Conservation (phyloP, 2,797 vertebrate genomes). For the Clarias pachynema region DNA sequence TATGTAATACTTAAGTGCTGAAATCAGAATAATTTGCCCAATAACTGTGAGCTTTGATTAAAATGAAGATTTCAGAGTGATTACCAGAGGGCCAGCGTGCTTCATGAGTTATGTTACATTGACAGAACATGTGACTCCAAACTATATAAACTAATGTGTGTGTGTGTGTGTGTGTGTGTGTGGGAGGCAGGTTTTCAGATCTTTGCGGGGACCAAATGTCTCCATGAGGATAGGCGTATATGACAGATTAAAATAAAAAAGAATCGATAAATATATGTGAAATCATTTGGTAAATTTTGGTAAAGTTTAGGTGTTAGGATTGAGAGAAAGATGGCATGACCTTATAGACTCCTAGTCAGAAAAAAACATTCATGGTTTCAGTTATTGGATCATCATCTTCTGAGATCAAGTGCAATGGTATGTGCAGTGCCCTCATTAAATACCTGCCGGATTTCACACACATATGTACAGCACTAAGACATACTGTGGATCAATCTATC, state of each 20-base stretch:
- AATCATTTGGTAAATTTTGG: background rate
- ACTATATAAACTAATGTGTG: background rate
- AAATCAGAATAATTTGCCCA: background rate
- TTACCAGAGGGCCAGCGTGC: background rate
- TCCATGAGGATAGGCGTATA: background rate
- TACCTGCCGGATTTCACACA: constrained; percentile 11
- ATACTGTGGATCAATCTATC: constrained; percentile 25
- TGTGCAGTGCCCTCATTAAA: background rate
- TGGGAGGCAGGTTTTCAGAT: background rate
- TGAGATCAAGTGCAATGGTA: background rate
- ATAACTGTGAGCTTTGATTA: background rate
- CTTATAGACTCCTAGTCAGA: background rate
- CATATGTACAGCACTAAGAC: background rate
- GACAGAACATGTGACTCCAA: background rate
- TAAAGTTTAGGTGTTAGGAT: background rate
- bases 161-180: background rate
- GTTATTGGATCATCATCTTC: background rate
- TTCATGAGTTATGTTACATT: constrained; percentile 11
- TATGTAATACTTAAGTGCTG: background rate
- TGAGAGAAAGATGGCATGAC: background rate
- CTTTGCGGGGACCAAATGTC: background rate
- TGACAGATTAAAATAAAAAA: background rate
- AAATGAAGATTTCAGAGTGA: background rate
- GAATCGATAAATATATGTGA: no score
- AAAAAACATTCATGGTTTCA: background rate